Evolutionary conservation across 2,888 invertebrate species (phyloP), one percentile per base, ranked within the genome.

Genomic region (Trilocha varians): DNA sequence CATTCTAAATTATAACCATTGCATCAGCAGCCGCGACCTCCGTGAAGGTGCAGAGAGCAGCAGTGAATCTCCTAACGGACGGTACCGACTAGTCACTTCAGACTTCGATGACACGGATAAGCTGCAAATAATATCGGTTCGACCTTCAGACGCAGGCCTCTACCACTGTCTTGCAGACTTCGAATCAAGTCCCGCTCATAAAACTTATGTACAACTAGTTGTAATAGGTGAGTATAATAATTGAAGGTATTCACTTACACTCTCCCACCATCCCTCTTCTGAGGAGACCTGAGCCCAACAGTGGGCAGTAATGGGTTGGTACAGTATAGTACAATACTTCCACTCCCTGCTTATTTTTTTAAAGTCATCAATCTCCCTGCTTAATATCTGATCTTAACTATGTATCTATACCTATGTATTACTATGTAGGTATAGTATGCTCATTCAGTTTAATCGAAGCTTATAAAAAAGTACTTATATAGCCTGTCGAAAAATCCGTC

Each of bases 131-230:
- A 44, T 61, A 6, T 48, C 52, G 6, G 73, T 76, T 32, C 57
- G 57, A 3, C 61, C 74, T 0, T 53, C 68, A 1, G 85, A 85
- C 45, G 75, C 70, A 0, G 85, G 82, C 14, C 39, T 66, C 34
- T 85, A 85, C 57, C 67, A 65, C 33, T 85, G 85, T 55, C 56
- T 70, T 32, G 82, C 75, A 6, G 79, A 83, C 52, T 84, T 83
- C 52, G 67, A 65, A 1, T 56, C 65, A 16, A 79, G 83, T 46
- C 83, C 78, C 0, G 59, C 78, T 1, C 69, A 67, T 40, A 80
- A 74, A 45, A 85, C 83, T 1, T 67, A 63, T 39, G 56, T 77
- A 32, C 57, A 70, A 46, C 68, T 85, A 1, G 57, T 54, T 32
- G 70, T 85, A 40, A 77, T 79, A 33, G 79, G 82, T 78, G 59